These are phyloP conservation scores for Diadophis punctatus DNA, from an alignment of 2,113 vertebrate genomes.

Conservation along the genomic window DNA sequence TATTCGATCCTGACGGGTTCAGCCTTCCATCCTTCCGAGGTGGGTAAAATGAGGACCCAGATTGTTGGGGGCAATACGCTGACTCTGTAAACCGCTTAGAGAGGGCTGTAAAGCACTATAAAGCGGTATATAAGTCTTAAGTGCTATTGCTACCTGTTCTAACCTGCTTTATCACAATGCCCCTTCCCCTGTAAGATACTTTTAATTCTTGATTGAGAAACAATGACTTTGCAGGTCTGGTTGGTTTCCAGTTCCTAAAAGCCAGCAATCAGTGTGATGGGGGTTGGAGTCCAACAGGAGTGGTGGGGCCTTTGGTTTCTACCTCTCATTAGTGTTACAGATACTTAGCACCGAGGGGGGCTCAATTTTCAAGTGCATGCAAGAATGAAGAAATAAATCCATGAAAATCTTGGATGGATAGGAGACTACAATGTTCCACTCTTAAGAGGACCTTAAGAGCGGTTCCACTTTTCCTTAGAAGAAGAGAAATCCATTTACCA, in stretches of 20 bases:
- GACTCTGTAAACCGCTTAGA: too few relatives aligned
- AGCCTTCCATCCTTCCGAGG: too few relatives aligned
- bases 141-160: neutral
- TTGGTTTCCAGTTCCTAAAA: neutral
- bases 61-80: too few relatives aligned
- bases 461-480: neutral
- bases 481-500: slow-evolving; percentile 41
- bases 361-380: neutral
- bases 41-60: too few relatives aligned
- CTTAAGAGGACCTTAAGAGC: slow-evolving; percentile 16
- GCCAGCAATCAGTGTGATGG: neutral
- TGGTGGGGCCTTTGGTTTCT: neutral
- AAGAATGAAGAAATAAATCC: neutral
- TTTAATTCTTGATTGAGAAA: neutral
- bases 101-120: too few relatives aligned
- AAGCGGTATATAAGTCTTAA: too few relatives aligned
- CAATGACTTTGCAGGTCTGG: neutral
- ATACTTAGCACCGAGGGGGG: neutral
- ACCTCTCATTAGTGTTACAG: neutral
- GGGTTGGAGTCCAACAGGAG: neutral
- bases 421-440: neutral
- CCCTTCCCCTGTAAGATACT: neutral
- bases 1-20: too few relatives aligned
- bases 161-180: neutral
- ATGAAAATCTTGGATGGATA: neutral